Conservation (phyloP, 2,888 invertebrate species). For the Drosophila yooni region DNA sequence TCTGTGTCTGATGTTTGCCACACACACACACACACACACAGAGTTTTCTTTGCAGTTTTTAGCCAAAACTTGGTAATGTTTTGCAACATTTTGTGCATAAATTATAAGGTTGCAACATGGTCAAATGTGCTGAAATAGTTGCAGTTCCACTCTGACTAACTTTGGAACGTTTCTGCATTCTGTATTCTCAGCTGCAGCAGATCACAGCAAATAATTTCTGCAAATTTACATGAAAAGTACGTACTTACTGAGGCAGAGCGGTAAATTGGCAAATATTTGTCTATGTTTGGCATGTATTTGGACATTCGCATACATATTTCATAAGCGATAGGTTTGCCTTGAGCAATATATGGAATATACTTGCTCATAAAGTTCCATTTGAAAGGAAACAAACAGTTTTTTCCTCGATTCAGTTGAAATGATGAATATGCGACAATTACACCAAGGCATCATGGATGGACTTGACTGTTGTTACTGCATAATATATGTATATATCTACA, state of each 20-base stretch:
- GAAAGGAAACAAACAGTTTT: not conserved
- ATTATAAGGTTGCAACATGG: constrained; percentile 64
- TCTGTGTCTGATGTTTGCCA: constrained; percentile 48
- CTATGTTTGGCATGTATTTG: not conserved
- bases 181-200: constrained; percentile 21
- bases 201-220: constrained; percentile 9
- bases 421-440: not conserved
- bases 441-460: not conserved
- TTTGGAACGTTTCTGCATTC: constrained; percentile 17
- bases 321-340: not conserved
- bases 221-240: constrained; percentile 3
- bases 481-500: not conserved
- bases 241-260: not conserved
- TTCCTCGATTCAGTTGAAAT: not conserved
- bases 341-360: accelerated
- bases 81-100: constrained; percentile 74
- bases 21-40: constrained; percentile 20
- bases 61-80: constrained; percentile 71
- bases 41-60: constrained; percentile 61
- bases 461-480: not conserved
- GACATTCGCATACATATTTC: not conserved
- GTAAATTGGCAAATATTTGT: constrained; percentile 6
- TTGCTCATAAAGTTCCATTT: not conserved
- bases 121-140: constrained; percentile 46
- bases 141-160: constrained; percentile 32